Conservation (phyloP, 2,888 invertebrate species). For the Drosophila tripunctata region DNA sequence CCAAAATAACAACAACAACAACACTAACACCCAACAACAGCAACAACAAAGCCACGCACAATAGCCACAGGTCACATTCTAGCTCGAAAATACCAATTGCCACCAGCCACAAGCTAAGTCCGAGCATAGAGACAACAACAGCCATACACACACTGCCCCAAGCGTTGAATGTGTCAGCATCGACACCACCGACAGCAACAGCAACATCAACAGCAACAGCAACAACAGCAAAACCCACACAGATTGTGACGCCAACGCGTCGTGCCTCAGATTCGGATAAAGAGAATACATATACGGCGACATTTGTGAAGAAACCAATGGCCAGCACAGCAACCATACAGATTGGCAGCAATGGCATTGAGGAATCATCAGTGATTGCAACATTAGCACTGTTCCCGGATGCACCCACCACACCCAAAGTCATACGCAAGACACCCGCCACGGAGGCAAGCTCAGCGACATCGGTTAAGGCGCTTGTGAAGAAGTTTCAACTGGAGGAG, state of each 20-base stretch:
- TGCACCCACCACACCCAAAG: slow-evolving; percentile 88
- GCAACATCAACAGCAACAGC: slow-evolving; percentile 43
- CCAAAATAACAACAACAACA: background rate
- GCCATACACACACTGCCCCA: slow-evolving; percentile 70
- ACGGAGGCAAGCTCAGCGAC: slow-evolving; percentile 85
- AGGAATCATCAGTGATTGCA: slow-evolving; percentile 68
- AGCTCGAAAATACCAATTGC: slow-evolving; percentile 56
- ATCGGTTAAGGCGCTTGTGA: slow-evolving; percentile 84
- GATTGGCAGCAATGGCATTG: slow-evolving; percentile 63
- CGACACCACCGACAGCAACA: slow-evolving; percentile 45
- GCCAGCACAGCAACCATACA: slow-evolving; percentile 71
- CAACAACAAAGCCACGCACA: slow-evolving; percentile 47
- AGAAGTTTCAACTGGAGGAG: slow-evolving; percentile 83
- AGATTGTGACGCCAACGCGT: slow-evolving; percentile 72
- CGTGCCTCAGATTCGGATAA: slow-evolving; percentile 82
- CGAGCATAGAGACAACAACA: slow-evolving; percentile 62
- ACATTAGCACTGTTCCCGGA: slow-evolving; percentile 85
- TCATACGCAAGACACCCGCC: slow-evolving; percentile 87
- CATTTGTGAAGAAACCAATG: slow-evolving; percentile 75
- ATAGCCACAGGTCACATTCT: slow-evolving; percentile 26
- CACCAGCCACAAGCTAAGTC: slow-evolving; percentile 43
- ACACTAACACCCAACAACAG: slow-evolving; percentile 13
- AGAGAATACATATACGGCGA: slow-evolving; percentile 82
- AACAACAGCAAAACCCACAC: slow-evolving; percentile 53
- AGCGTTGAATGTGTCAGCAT: slow-evolving; percentile 44